These are phyloP conservation scores for Dione vanillae DNA, from an alignment of 2,888 invertebrate species.

Conservation along the genomic window DNA sequence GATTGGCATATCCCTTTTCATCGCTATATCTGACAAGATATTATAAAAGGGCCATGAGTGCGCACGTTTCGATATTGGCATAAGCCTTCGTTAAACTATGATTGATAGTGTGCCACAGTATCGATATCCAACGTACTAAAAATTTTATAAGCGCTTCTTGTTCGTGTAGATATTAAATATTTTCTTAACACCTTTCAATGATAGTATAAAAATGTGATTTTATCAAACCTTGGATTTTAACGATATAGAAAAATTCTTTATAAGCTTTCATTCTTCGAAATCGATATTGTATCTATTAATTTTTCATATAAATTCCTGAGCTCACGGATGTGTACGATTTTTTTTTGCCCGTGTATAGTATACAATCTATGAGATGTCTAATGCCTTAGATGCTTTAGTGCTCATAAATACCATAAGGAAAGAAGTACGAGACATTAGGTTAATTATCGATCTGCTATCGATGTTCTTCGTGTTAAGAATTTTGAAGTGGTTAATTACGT, in stretches of 20 bases:
- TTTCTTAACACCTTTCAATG: constrained; percentile 41
- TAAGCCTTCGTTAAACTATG: constrained; percentile 76
- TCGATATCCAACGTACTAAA: constrained; percentile 57
- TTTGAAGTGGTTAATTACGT: no score
- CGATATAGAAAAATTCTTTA: constrained; percentile 26
- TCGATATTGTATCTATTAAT: neutral
- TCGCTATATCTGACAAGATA: constrained; percentile 59
- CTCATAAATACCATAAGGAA: no score
- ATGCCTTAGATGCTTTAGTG: no score
- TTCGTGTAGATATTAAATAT: constrained; percentile 61
- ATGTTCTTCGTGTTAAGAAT: no score
- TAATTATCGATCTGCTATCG: no score
- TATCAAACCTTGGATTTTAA: constrained; percentile 24
- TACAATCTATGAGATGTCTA: neutral
- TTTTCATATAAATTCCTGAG: neutral
- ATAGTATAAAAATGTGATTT: constrained; percentile 39
- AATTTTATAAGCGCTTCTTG: constrained; percentile 60
- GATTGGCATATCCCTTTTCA: constrained; percentile 54
- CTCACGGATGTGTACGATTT: neutral
- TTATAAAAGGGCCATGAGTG: constrained; percentile 71
- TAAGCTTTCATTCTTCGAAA: neutral
- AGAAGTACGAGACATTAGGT: no score
- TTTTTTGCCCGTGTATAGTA: neutral
- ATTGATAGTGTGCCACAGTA: constrained; percentile 76
- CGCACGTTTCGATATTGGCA: constrained; percentile 77